Evolutionary conservation across 2,797 vertebrate species (phyloP).

Genomic region (Sebastiscus tertius): DNA sequence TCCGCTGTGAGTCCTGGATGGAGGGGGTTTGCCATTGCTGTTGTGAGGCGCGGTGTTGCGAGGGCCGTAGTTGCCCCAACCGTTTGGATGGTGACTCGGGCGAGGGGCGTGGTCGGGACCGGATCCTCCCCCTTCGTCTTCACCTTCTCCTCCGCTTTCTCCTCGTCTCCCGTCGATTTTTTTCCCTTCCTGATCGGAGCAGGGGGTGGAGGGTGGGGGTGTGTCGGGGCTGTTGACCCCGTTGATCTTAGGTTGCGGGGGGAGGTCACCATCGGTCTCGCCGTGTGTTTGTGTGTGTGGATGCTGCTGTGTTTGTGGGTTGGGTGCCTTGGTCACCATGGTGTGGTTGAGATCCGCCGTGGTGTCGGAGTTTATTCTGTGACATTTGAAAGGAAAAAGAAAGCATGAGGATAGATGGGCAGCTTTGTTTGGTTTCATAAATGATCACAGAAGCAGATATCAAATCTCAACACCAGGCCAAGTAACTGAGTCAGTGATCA

Average conservation of each 20-base stretch:
- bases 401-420: neutral
- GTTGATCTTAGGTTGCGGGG: constrained; percentile 77
- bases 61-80: constrained; percentile 60
- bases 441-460: neutral
- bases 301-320: constrained; percentile 73
- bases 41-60: constrained; percentile 70
- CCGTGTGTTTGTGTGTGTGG: constrained; percentile 43
- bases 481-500: neutral
- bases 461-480: neutral
- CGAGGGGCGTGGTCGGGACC: neutral
- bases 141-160: constrained; percentile 46
- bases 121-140: constrained; percentile 36
- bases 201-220: constrained; percentile 12
- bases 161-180: constrained; percentile 47
- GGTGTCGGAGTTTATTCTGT: constrained; percentile 78
- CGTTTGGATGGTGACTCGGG: constrained; percentile 45
- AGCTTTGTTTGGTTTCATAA: neutral
- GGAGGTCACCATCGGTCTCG: constrained; percentile 73
- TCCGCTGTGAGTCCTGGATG: constrained; percentile 61
- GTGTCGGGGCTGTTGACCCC: constrained; percentile 70
- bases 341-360: constrained; percentile 70
- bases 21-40: constrained; percentile 42
- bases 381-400: neutral
- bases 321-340: constrained; percentile 75
- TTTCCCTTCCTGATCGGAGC: constrained; percentile 40